Evolutionary conservation across 2,113 vertebrate species (phyloP), one percentile per base, ranked within the genome.

Genomic region (Myocastor coypus): DNA sequence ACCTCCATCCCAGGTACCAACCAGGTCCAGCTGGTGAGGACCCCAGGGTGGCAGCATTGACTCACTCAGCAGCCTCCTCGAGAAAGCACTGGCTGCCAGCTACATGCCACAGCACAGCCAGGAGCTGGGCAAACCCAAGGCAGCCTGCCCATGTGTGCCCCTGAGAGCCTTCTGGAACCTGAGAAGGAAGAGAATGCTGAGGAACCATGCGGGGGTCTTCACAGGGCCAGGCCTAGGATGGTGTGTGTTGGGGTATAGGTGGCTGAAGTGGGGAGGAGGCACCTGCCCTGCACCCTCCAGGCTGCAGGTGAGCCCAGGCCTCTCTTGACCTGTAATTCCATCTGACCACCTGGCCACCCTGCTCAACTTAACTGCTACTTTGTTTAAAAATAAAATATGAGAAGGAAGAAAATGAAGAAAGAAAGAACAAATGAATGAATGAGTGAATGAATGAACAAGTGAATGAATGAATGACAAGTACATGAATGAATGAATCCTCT

Each of bases 91-190:
- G 32, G 28, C 22, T 20, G 11, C 5, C 37, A n/a, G 52, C 50
- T 30, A 7, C 14, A 34, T 19, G 59, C 9, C 50, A 16, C 66
- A 28, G 24, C 59, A 57, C n/a, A 34, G 61, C 30, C 50, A 55
- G 37, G 22, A 14, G 37, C 82, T 64, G 32, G 42, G 42, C 32
- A 75, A 52, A 11, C 6, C 55, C 34, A 61, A 68, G 71, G n/a
- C 69, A 40, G 42, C 10, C 20, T 66, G 32, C 4, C 34, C 40
- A 63, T 32, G 14, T 3, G 19, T 20, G 78, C 13, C 34, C 59
- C 59, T 69, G 92, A 87, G 50, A 80, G 66, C 50, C 50, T 78
- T 92, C 73, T 69, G 30, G 50, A 87, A 11, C 20, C 50, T 46
- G 32, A 32, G 30, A 16, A 55, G 55, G 14, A 55, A 16, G 16